Evolutionary conservation across 1,140 invertebrate genomes (phyloP), one percentile per base, ranked within the genome.

Genomic region (Scaptomyza montana): DNA sequence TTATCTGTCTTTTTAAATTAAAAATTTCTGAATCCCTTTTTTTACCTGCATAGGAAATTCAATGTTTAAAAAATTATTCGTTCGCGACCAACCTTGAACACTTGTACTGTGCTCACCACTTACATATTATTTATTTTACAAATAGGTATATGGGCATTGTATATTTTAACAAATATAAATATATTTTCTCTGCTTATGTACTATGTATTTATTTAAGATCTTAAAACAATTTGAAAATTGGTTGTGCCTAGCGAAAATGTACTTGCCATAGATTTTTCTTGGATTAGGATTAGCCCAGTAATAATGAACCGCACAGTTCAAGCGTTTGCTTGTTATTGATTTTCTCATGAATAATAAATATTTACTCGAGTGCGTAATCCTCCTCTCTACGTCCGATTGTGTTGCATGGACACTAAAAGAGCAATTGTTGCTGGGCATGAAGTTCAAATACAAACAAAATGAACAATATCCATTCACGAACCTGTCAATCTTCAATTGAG

Each of bases 391-490:
- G 8, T 56, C 30, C 9, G 25, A 16, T 49, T 13, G 28, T 28
- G 57, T 72, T 69, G 76, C 73, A 61, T 50, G 82, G 78, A 45
- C 77, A 74, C 66, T 47, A 89, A 87, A 87, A 89, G 84, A 89
- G 80, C 84, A 87, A 87, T 87, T 84, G 76, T 89, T 74, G 62
- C 77, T 66, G 53, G 55, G 84, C 84, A 87, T 89, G 85, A 87
- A 87, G 89, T 89, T 87, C 84, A 87, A 89, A 89, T 89, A 84
- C 85, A 87, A 89, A 87, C 73, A 87, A 63, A 61, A 63, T 75
- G 77, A 73, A 87, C 87, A 87, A 87, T 80, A 84, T 72, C 79
- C 84, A 81, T 87, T 87, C 81, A 89, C 89, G 84, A 89, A 87
- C 84, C 84, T 87, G 84, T 84, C 84, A 87, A 80, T 87, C 82